phyloP scores from a whole-genome alignment of 2,797 vertebrate genomes.

The Rhabdomys pumilio region DNA sequence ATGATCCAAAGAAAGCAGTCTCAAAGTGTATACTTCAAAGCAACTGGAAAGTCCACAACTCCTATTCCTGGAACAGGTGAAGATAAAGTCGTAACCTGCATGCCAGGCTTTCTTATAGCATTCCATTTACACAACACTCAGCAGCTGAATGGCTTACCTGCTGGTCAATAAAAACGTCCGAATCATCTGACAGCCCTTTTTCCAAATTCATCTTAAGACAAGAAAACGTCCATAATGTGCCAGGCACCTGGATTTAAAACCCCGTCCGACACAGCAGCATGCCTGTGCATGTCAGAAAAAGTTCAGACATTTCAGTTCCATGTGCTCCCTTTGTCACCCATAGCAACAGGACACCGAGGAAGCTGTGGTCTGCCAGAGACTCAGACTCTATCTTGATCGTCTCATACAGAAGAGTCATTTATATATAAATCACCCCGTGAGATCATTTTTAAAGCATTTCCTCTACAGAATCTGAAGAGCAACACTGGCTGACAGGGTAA shows the following conservation, averaged over 20 bases:
- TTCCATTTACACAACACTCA: neutral
- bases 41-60: neutral
- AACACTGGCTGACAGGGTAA: slow-evolving; percentile 70
- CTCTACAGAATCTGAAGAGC: slow-evolving; percentile 84
- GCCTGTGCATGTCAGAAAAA: slow-evolving; percentile 93
- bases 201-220: slow-evolving; percentile 88
- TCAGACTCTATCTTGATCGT: slow-evolving; percentile 88
- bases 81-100: neutral
- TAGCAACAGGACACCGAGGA: slow-evolving; percentile 90
- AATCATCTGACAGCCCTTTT: slow-evolving; percentile 88
- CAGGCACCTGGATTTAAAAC: slow-evolving; percentile 81
- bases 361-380: slow-evolving; percentile 88
- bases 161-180: slow-evolving; percentile 84
- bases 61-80: neutral
- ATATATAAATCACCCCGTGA: slow-evolving; percentile 85
- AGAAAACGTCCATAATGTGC: slow-evolving; percentile 77
- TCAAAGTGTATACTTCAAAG: neutral
- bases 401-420: slow-evolving; percentile 85
- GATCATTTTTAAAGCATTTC: slow-evolving; percentile 85
- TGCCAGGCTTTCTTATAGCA: neutral
- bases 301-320: slow-evolving; percentile 90
- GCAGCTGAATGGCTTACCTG: slow-evolving; percentile 85
- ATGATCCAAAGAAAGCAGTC: neutral
- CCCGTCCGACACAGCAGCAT: slow-evolving; percentile 86
- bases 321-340: slow-evolving; percentile 89